phyloP scores from a whole-genome alignment of 2,797 vertebrate genomes.

The Epinephelus coioides region DNA sequence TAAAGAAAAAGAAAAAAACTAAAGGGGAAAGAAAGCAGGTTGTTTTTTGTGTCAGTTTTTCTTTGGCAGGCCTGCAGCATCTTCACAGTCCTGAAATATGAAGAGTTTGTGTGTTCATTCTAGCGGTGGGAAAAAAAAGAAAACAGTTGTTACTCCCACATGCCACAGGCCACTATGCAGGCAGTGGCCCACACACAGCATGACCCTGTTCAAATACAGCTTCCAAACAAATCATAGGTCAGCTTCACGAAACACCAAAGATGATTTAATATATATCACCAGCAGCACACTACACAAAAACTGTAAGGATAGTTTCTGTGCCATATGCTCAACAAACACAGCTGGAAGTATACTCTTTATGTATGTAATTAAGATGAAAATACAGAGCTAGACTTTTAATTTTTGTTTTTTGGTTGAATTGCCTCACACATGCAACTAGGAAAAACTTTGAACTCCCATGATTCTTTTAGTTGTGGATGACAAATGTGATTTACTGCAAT shows the following conservation, averaged over 20 bases:
- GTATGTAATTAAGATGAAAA: conserved; percentile 15
- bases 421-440: not conserved
- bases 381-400: not conserved
- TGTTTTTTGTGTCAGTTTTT: no score
- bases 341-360: not conserved
- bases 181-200: not conserved
- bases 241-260: conserved; percentile 13
- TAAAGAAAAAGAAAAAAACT: no score
- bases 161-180: not conserved
- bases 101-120: not conserved
- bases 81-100: not conserved
- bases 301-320: not conserved
- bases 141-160: conserved; percentile 6
- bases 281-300: conserved; percentile 3
- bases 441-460: not conserved
- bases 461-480: not conserved
- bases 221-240: conserved; percentile 12
- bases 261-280: conserved; percentile 7
- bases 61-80: not conserved
- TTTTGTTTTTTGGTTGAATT: conserved; percentile 3
- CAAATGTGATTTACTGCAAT: conserved; percentile 14
- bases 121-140: not conserved
- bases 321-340: not conserved
- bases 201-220: conserved; percentile 6
- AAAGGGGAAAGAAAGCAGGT: no score